phyloP scores from a whole-genome alignment of 2,888 invertebrate genomes.

The Omphaloscelis lunosa region DNA sequence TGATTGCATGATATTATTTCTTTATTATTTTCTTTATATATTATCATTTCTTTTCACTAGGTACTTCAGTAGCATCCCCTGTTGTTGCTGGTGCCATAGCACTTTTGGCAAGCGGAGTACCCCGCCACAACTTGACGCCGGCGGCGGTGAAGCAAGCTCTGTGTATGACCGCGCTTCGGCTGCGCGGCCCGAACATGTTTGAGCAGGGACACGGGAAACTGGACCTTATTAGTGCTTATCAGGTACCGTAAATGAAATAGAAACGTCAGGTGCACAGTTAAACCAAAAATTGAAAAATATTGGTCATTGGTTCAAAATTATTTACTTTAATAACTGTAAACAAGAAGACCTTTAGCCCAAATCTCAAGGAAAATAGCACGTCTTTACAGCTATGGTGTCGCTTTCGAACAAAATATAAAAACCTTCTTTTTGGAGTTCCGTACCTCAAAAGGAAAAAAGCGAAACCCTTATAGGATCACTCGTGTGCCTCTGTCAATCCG shows the following conservation, averaged over 20 bases:
- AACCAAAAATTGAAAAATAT: neutral
- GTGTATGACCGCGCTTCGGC: slow-evolving; percentile 96
- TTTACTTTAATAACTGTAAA: neutral
- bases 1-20: too few relatives aligned
- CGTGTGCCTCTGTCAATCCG: too few relatives aligned
- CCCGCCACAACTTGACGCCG: slow-evolving; percentile 94
- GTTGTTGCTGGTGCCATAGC: slow-evolving; percentile 99
- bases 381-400: neutral
- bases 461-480: too few relatives aligned
- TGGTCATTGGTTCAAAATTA: neutral
- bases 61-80: slow-evolving; percentile 99
- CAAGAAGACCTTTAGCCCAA: neutral
- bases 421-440: too few relatives aligned
- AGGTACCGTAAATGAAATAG: slow-evolving; percentile 85
- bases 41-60: slow-evolving; percentile 77
- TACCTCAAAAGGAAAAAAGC: too few relatives aligned
- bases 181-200: slow-evolving; percentile 98
- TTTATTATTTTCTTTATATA: too few relatives aligned
- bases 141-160: slow-evolving; percentile 98
- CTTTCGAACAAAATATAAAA: neutral
- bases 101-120: slow-evolving; percentile 95
- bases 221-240: slow-evolving; percentile 96
- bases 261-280: too few relatives aligned
- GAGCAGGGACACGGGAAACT: slow-evolving; percentile 99
- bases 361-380: neutral